Evolutionary conservation across 2,113 vertebrate species (phyloP), one percentile per base, ranked within the genome.

Genomic region (Rana temporaria): DNA sequence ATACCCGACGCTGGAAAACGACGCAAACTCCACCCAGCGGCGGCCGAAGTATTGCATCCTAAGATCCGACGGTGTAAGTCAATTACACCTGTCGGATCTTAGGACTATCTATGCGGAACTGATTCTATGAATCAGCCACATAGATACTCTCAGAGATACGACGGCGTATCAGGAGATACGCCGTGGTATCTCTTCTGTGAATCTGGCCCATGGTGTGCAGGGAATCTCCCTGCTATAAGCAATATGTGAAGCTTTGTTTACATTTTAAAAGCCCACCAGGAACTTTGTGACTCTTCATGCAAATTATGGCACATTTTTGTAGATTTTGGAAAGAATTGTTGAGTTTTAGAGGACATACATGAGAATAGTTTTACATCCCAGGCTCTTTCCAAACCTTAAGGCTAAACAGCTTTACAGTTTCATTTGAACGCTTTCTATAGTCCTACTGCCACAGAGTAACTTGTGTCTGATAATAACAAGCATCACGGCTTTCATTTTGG

Each of bases 231-330:
- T 64, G 59, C 38, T 76, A 26, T 24, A 76, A 64, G 73, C 38
- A 76, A 24, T 18, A 26, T 76, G 57, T 52, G 73, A 63, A 74
- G 57, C 59, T 76, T 76, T 76, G 59, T 63, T 52, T 59, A 24
- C 18, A 63, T 62, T 63, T 48, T 14, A 20, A 63, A 76, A 64
- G 73, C 59, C 73, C 73, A 22, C 20, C 52, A 64, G 59, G 34
- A 76, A 55, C 59, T 26, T 6, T 24, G 73, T 60, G 57, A 38
- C 32, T 75, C 32, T 42, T 63, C 20, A 12, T 26, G 59, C 34
- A 48, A 52, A 38, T 76, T 63, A 62, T 64, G 42, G 19, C 62
- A 59, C 57, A 76, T 63, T 24, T 64, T 63, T 22, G 34, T 38
- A 74, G 73, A 76, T 64, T 63, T 22, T 12, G 73, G 14, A 67